phyloP scores from a whole-genome alignment of 2,113 vertebrate genomes.

The Chaenogobius annularis region DNA sequence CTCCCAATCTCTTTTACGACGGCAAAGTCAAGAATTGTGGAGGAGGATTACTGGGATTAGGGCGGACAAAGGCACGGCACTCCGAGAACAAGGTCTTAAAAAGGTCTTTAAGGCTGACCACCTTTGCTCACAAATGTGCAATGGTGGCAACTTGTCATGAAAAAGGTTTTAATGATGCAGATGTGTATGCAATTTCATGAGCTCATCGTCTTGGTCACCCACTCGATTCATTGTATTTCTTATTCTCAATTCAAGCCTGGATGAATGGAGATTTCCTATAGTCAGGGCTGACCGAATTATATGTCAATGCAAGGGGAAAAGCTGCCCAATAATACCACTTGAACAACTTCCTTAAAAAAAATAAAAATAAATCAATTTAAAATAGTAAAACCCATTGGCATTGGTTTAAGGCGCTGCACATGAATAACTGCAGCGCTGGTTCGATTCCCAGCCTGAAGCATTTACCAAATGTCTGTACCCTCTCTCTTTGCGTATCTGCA shows the following conservation, averaged over 20 bases:
- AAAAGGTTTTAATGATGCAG: not conserved
- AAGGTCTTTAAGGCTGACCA: constrained; percentile 55
- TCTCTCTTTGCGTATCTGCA: too few relatives aligned
- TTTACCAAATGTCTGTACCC: too few relatives aligned
- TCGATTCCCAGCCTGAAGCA: too few relatives aligned
- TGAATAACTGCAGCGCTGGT: too few relatives aligned
- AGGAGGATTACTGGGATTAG: constrained; percentile 77
- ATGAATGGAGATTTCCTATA: too few relatives aligned
- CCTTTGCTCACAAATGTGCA: constrained; percentile 54
- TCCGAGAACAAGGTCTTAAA: constrained; percentile 66
- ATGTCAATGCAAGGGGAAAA: too few relatives aligned
- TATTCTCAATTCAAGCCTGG: not conserved
- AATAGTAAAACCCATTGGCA: too few relatives aligned
- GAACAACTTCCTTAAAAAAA: too few relatives aligned
- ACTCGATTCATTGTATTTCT: not conserved
- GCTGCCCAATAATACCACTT: too few relatives aligned
- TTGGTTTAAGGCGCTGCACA: too few relatives aligned
- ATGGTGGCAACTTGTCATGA: constrained; percentile 21
- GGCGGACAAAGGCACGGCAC: constrained; percentile 64
- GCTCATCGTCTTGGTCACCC: not conserved
- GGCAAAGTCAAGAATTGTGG: constrained; percentile 76
- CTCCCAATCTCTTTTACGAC: constrained; percentile 78
- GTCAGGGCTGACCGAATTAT: too few relatives aligned
- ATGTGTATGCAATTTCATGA: not conserved
- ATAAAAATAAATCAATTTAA: not conserved